Base-by-base conservation (phyloP, 1,140 invertebrate genomes). In the Zaprionus ghesquierei region DNA sequence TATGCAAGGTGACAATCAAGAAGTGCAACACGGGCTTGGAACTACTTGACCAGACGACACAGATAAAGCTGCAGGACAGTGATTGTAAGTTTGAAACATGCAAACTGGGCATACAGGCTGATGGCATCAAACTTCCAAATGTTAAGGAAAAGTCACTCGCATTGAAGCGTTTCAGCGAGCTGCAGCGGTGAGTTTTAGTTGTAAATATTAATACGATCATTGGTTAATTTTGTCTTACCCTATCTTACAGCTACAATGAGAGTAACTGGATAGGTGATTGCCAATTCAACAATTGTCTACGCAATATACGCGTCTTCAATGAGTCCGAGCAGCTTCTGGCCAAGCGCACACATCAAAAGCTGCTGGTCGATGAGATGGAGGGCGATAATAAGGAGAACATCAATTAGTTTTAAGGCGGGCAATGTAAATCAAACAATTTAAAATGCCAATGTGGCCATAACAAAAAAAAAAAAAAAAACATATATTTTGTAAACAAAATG, bases 361-460 rank as follows among this genome's bases (percentile, higher is more conserved):
- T 87, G 2, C 46, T 84, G 1, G 29, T 71, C n/a, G 81, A 87
- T 8, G 82, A 86, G 18, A 20, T 86, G 10, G 73, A 61, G 13
- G 49, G 56, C 13, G 84, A 87, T 6, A 80, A 87, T 6, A 87
- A 87, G 29, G 84, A 87, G 18, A 87, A 87, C 29, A 71, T 77
- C 12, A 76, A 55, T 50, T 77, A 75, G 31, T 49, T 54, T 53
- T 63, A 58, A 12, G 6, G 3, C 8, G 23, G 38, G 59, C 50
- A 46, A 60, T 56, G 38, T 46, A 69, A 54, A 60, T 51, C 35
- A 9, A 55, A 53, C 12, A 53, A 58, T 2, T 5, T 12, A 20
- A 60, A 58, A 51, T 44, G 5, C 4, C 22, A 22, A 54, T 25
- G 22, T 15, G 27, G 33, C 18, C 22, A 65, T 22, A 31, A 38